Evolutionary conservation across 1,140 invertebrate species (phyloP), one percentile per base, ranked within the genome.

Genomic region (Cecropterus lyciades): DNA sequence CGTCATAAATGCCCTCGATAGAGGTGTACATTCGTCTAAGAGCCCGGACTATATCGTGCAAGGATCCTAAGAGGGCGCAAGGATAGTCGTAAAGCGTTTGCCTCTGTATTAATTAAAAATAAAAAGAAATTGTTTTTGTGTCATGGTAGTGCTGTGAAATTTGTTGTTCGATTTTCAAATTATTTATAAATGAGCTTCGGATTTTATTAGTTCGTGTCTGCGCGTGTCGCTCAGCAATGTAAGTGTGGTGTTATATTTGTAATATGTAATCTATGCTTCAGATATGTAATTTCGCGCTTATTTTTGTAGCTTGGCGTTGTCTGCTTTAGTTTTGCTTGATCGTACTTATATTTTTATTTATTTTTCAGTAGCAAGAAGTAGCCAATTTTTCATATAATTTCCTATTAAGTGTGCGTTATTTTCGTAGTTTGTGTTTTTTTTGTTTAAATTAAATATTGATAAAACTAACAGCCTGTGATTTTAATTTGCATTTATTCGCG

Each of bases 61-160:
- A 75, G 74, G 70, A 78, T 72, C 46, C 57, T 48, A 73, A 68
- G 75, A 68, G 53, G 75, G 56, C 66, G 73, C 67, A 73, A 77
- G 74, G 73, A 78, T 76, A 76, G 76, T 64, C 55, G 56, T 67
- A 67, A 52, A 64, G 56, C 57, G 53, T 24, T 63, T 40, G 48
- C n/a, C 49, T 16, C 48, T 30, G 27, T 30, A 30, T 30, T 20
- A 20, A 20, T 20, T 20, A 20, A 20, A 30, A 30, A 30, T 52
- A 42, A 52, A 62, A 42, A 51, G 13, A 42, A 63, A 63, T 63
- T 42, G 33, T 51, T 51, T 37, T 51, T 63, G 59, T 63, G 59
- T 15, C 16, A 52, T 24, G 33, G 33, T 11, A 63, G 59, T 63
- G 48, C n/a, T 52, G 48, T 52, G 59, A 51, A 51, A 14, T 63